Conservation (phyloP, 2,888 invertebrate genomes). For the Zaprionus lineosus region DNA sequence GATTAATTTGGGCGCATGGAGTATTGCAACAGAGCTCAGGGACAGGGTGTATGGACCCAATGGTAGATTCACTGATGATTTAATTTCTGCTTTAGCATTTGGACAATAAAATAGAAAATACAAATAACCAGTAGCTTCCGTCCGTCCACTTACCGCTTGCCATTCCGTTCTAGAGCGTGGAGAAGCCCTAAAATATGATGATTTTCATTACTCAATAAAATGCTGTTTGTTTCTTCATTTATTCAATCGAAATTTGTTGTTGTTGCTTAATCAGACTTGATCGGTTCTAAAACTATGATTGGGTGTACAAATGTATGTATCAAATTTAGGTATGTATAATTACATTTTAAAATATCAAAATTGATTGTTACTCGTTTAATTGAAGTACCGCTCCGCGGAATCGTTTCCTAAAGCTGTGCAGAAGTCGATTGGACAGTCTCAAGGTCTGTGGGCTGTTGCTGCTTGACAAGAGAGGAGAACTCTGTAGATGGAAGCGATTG, state of each 20-base stretch:
- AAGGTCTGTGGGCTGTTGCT: constrained; percentile 37
- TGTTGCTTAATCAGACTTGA: constrained; percentile 44
- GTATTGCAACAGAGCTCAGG: constrained; percentile 27
- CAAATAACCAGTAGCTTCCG: too few relatives aligned
- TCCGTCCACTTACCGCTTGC: too few relatives aligned
- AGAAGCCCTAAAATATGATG: too few relatives aligned
- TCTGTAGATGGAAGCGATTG: constrained; percentile 4
- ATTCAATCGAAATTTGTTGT: constrained; percentile 20
- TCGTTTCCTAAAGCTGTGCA: constrained; percentile 71
- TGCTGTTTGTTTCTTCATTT: not conserved
- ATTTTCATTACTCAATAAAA: not conserved
- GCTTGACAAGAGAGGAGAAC: constrained; percentile 30
- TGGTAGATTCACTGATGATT: too few relatives aligned
- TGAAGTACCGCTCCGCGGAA: constrained; percentile 30
- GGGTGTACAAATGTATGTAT: not conserved
- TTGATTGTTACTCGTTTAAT: constrained; percentile 22
- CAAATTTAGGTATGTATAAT: constrained; percentile 3
- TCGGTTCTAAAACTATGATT: constrained; percentile 3
- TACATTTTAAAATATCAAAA: not conserved
- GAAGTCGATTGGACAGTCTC: constrained; percentile 69
- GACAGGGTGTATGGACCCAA: too few relatives aligned
- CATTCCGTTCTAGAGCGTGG: too few relatives aligned
- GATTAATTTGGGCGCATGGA: constrained; percentile 7
- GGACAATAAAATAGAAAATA: too few relatives aligned
- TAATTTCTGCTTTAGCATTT: too few relatives aligned